phyloP scores from a whole-genome alignment of 1,140 invertebrate genomes.

The Trichoplusia ni region DNA sequence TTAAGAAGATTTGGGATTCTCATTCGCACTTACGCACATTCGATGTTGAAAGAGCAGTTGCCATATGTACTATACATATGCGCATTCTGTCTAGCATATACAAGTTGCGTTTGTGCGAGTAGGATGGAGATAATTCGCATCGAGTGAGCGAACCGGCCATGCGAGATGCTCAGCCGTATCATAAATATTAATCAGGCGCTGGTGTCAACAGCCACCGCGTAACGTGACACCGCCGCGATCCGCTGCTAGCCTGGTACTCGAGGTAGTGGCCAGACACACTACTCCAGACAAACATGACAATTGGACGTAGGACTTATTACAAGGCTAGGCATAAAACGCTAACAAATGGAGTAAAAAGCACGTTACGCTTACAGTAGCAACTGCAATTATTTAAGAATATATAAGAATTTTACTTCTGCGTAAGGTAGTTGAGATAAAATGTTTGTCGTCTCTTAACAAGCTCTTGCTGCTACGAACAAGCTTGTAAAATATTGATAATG shows the following conservation, averaged over 20 bases:
- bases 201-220: conserved; percentile 81
- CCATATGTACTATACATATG: conserved; percentile 58
- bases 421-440: conserved; percentile 34
- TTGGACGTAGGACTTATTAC: conserved; percentile 21
- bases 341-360: not conserved
- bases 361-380: not conserved
- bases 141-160: conserved; percentile 76
- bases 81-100: conserved; percentile 51
- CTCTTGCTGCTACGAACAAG: conserved; percentile 41
- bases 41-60: conserved; percentile 62
- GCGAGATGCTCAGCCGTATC: conserved; percentile 80
- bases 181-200: conserved; percentile 82
- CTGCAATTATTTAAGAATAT: no score
- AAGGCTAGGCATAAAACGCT: conserved; percentile 13
- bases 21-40: conserved; percentile 74
- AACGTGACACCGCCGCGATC: conserved; percentile 78
- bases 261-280: conserved; percentile 56
- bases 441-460: conserved; percentile 30
- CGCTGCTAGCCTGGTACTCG: conserved; percentile 74
- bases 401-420: conserved; percentile 1
- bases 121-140: conserved; percentile 71
- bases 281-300: conserved; percentile 40
- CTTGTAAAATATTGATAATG: conserved; percentile 62
- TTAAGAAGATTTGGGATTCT: conserved; percentile 75
- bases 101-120: conserved; percentile 50